Evolutionary conservation across 2,888 invertebrate genomes (phyloP).

Genomic region (Cantharis lateralis): DNA sequence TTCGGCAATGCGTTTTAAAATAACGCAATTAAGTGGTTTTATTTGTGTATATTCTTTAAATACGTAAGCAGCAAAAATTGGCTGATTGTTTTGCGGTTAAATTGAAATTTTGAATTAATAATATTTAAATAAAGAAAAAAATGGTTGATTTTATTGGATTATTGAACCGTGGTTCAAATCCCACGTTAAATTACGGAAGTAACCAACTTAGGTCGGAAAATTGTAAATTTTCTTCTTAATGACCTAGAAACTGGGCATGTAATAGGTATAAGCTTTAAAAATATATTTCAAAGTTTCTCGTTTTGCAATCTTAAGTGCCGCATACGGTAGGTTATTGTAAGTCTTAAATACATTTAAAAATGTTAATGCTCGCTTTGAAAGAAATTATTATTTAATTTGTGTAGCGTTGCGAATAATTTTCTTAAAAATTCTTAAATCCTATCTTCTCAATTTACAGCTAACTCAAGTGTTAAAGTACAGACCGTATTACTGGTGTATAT

Average conservation of each 20-base stretch:
- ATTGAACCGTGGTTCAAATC: too few relatives aligned
- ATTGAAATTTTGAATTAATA: too few relatives aligned
- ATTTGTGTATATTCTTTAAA: background rate
- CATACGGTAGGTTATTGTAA: background rate
- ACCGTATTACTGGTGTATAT: background rate
- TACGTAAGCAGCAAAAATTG: background rate
- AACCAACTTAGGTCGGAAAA: too few relatives aligned
- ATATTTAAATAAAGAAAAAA: too few relatives aligned
- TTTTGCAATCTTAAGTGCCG: background rate
- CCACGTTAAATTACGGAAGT: too few relatives aligned
- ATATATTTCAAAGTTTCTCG: too few relatives aligned
- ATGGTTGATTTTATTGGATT: too few relatives aligned
- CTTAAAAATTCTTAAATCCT: background rate
- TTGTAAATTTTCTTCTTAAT: too few relatives aligned
- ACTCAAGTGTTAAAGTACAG: background rate
- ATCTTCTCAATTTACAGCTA: background rate
- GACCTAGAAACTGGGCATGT: too few relatives aligned
- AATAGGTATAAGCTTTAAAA: background rate
- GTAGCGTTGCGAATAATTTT: background rate
- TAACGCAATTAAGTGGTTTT: background rate
- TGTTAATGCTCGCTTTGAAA: background rate
- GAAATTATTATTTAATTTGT: background rate
- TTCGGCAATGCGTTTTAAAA: background rate
- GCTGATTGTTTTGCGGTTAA: too few relatives aligned
- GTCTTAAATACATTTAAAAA: background rate